Conservation (phyloP, 2,113 vertebrate genomes). For the Laterallus jamaicensis region DNA sequence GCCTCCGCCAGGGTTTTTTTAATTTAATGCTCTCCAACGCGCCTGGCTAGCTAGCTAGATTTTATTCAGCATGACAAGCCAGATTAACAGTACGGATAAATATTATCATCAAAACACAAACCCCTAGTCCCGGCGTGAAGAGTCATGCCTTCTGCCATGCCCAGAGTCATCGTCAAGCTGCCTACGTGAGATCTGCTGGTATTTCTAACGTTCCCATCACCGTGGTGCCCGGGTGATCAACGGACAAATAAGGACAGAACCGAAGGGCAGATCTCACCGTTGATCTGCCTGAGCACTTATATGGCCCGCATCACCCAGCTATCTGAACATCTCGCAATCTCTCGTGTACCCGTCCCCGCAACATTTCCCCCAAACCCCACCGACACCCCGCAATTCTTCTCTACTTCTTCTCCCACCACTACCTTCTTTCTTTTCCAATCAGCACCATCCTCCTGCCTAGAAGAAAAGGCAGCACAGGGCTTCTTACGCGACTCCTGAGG, state of each 20-base stretch:
- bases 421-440: background rate
- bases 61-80: constrained; percentile 14
- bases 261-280: background rate
- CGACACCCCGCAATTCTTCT: background rate
- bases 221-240: constrained; percentile 8
- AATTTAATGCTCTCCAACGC: background rate
- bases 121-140: background rate
- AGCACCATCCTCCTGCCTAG: background rate
- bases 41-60: constrained; percentile 28
- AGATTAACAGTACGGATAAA: constrained; percentile 36
- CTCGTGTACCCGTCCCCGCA: background rate
- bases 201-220: constrained; percentile 46
- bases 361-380: background rate
- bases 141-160: constrained; percentile 32
- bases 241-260: constrained; percentile 67
- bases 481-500: background rate
- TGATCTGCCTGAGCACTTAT: background rate
- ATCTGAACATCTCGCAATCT: background rate
- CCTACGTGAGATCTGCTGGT: constrained; percentile 48
- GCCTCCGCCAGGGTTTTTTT: background rate
- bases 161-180: constrained; percentile 36
- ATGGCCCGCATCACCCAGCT: background rate
- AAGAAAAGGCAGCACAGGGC: background rate
- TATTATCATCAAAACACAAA: constrained; percentile 46
- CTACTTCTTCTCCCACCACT: background rate